Conservation (phyloP, 2,888 invertebrate species). For the Bugulina stolonifera region DNA sequence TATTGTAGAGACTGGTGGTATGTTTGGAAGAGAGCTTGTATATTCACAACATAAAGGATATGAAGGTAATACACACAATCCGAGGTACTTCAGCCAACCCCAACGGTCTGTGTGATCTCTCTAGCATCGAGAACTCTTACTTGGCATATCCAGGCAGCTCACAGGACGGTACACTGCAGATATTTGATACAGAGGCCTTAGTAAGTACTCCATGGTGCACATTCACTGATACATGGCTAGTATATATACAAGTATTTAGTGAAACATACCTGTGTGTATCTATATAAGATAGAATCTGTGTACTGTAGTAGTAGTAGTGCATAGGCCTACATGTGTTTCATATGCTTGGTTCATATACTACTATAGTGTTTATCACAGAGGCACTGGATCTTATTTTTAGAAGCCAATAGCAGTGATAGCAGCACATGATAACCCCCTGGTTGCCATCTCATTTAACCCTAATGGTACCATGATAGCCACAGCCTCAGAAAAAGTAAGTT, state of each 20-base stretch:
- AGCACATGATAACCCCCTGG: slow-evolving; percentile 92
- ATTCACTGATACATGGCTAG: too few relatives aligned
- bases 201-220: slow-evolving; percentile 60
- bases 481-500: slow-evolving; percentile 55
- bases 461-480: slow-evolving; percentile 63
- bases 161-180: slow-evolving; percentile 87
- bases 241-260: too few relatives aligned
- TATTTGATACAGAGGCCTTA: slow-evolving; percentile 85
- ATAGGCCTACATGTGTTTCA: too few relatives aligned
- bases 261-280: too few relatives aligned
- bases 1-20: slow-evolving; percentile 78
- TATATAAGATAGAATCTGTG: too few relatives aligned
- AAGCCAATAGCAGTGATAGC: slow-evolving; percentile 93
- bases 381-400: too few relatives aligned
- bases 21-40: slow-evolving; percentile 95
- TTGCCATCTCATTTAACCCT: slow-evolving; percentile 86
- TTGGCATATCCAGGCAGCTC: slow-evolving; percentile 95
- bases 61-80: slow-evolving; percentile 96
- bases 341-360: too few relatives aligned
- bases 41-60: slow-evolving; percentile 94
- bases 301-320: too few relatives aligned
- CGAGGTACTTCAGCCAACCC: slow-evolving; percentile 95
- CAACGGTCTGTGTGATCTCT: slow-evolving; percentile 82
- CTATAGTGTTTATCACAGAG: too few relatives aligned
- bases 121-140: slow-evolving; percentile 83